Base-by-base conservation (phyloP, 1,140 invertebrate genomes). In the Anastrepha ludens region DNA sequence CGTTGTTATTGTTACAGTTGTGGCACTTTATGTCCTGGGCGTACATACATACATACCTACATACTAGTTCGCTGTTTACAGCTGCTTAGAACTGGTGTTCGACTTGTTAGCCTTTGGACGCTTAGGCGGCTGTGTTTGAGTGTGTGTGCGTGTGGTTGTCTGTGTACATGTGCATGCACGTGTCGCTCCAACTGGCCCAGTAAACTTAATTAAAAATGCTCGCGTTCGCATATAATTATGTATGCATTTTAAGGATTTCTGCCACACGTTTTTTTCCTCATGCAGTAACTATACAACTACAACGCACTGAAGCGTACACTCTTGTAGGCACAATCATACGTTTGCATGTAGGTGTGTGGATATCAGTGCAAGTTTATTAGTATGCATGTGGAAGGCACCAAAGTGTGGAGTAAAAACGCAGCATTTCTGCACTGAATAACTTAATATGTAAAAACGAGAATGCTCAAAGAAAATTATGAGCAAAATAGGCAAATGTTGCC, bases 141-240 rank as follows among this genome's bases (percentile, higher is more conserved):
- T 44, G 65, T 11, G 3, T 20, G 3, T 67, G 39, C 8, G 20
- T 67, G 13, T 11, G 3, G 3, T 2, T 17, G 39, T 47, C 8
- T n/a, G 5, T 47, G 29, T 44, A 7, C 11, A 17, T 70, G 13
- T 70, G 41, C 44, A 20, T 29, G 20, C 6, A 74, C 67, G 15
- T 41, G 67, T 13, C 4, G 17, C 7, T 85, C 50, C 81, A 85
- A 60, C 58, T 85, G 81, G 47, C 81, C 81, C 81, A 85, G 81
- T 85, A 85, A 85, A 85, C 81, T 85, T 85, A 85, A 85, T 85
- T 85, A 85, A 85, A 85, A 85, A 85, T 85, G 47, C 81, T 15
- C 81, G 58, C 44, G 44, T 50, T 74, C 39, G 67, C 67, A 47
- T 74, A 41, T 59, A 85, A 85, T 85, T 85, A 85, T 85, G 81